phyloP scores from a whole-genome alignment of 35 echinoderm and acorn worm species.

The Anneissia japonica region DNA sequence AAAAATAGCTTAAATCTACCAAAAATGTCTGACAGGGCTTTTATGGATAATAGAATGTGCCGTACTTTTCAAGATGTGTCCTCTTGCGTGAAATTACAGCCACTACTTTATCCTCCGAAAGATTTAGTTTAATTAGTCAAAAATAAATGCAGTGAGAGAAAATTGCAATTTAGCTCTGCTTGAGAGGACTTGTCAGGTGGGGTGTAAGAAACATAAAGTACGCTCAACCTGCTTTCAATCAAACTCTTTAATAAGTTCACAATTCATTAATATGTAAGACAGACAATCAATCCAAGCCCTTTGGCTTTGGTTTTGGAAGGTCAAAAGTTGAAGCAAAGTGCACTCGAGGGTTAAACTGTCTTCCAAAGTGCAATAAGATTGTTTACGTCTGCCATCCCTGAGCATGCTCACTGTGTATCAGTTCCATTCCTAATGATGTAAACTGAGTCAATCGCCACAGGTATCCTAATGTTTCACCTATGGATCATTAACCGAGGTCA shows the following conservation, averaged over 20 bases:
- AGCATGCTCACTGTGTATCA: neutral
- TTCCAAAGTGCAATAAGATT: neutral
- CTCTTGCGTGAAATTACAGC: neutral
- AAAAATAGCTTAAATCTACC: neutral
- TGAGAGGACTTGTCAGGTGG: neutral
- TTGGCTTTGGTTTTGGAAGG: neutral
- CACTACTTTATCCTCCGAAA: neutral
- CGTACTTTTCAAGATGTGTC: neutral
- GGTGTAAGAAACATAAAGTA: neutral
- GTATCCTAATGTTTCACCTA: neutral
- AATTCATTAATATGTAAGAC: neutral
- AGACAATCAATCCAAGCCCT: neutral
- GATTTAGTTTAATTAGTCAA: neutral
- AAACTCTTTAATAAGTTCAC: neutral
- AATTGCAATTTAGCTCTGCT: neutral
- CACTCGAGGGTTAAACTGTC: neutral
- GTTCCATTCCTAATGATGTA: neutral
- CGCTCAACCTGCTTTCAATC: neutral
- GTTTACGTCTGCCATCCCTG: neutral
- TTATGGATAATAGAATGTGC: neutral
- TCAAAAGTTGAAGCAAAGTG: neutral
- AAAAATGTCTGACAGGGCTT: neutral
- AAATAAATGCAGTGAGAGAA: neutral
- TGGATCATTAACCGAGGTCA: neutral
- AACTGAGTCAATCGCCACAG: neutral